Evolutionary conservation across 2,113 vertebrate genomes (phyloP).

Genomic region (Misgurnus mizolepis): DNA sequence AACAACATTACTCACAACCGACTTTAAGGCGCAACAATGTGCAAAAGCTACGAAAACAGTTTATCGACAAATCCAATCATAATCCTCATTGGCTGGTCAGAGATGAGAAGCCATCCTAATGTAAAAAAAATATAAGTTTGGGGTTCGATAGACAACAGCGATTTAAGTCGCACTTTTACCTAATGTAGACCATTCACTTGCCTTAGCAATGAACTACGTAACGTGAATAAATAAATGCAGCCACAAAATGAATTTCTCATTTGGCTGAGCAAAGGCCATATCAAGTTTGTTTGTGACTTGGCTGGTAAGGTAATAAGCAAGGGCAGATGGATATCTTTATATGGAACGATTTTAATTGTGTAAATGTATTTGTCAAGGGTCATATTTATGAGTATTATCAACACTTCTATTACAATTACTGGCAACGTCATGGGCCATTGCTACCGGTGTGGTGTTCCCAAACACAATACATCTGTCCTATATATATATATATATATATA

Average conservation of each 20-base stretch:
- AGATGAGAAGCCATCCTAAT: not conserved
- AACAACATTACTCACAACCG: conserved; percentile 38
- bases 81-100: not conserved
- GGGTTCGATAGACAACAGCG: not conserved
- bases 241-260: not conserved
- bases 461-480: conserved; percentile 43
- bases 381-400: conserved; percentile 44
- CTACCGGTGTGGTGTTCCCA: conserved; percentile 26
- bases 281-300: not conserved
- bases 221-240: not conserved
- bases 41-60: not conserved
- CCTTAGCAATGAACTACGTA: not conserved
- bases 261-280: not conserved
- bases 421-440: conserved; percentile 30
- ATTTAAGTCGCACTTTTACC: not conserved
- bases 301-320: not conserved
- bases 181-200: not conserved
- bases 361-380: conserved; percentile 35
- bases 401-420: conserved; percentile 37
- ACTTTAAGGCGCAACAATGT: conserved; percentile 24
- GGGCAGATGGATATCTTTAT: not conserved
- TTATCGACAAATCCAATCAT: conserved; percentile 27
- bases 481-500: conserved; percentile 48
- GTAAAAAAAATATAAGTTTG: not conserved
- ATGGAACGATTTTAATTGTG: conserved; percentile 20